These are phyloP conservation scores for Dastarcus helophoroides DNA, from an alignment of 2,888 invertebrate species.

Conservation along the genomic window DNA sequence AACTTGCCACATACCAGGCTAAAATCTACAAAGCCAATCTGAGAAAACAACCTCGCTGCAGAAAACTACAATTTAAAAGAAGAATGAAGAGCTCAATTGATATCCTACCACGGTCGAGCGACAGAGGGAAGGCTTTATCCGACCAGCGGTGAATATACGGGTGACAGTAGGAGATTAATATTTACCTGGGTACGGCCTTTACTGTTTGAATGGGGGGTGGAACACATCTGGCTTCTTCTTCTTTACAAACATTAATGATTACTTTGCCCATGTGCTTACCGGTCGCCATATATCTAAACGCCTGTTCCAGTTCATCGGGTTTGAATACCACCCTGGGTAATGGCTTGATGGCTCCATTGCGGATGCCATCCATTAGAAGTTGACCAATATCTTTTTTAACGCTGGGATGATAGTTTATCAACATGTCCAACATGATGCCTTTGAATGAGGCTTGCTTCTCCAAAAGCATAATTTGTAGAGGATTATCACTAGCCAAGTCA, in stretches of 20 bases:
- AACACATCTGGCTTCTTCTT: conserved; percentile 16
- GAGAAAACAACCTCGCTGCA: too few species aligned
- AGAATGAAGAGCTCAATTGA: too few species aligned
- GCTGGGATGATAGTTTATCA: not conserved
- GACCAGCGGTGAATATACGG: too few species aligned
- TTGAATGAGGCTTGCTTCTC: conserved; percentile 62
- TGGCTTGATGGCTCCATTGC: conserved; percentile 55
- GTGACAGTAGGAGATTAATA: not conserved
- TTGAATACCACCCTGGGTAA: conserved; percentile 52
- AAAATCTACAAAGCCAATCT: too few species aligned
- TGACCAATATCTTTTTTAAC: not conserved
- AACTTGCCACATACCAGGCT: too few species aligned
- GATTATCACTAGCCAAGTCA: conserved; percentile 44
- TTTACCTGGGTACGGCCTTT: conserved; percentile 11
- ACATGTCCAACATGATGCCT: conserved; percentile 37
- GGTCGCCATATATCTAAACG: conserved; percentile 52
- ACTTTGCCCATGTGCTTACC: conserved; percentile 77
- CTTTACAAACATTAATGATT: conserved; percentile 32
- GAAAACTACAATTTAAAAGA: too few species aligned
- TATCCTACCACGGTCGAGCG: too few species aligned
- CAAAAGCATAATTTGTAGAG: conserved; percentile 53
- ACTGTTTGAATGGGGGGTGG: conserved; percentile 1
- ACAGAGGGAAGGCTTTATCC: too few species aligned
- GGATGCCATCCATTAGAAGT: conserved; percentile 44
- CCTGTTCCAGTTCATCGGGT: conserved; percentile 55